Evolutionary conservation across 2,797 vertebrate genomes (phyloP).

Genomic region (Sorex maritimensis): DNA sequence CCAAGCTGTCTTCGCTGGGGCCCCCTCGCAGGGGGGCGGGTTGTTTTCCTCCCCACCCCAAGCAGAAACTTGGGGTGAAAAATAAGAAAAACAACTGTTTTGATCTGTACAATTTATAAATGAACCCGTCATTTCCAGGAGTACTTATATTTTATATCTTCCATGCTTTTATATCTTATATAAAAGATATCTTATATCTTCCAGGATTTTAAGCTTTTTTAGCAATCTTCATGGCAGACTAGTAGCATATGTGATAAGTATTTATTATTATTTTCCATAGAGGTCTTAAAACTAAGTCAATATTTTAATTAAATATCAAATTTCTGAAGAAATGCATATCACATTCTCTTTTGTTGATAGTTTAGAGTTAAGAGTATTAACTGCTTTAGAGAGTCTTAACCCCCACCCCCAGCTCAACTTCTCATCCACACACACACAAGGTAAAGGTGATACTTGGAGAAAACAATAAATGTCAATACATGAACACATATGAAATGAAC

Average conservation of each 20-base stretch:
- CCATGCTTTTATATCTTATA: too few species aligned
- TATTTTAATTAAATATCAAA: constrained; percentile 11
- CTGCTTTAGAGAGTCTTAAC: neutral
- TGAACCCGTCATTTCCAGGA: too few species aligned
- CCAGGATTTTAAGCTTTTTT: too few species aligned
- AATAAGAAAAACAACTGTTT: too few species aligned
- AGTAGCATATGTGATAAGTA: neutral
- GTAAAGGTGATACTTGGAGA: neutral
- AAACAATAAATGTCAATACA: neutral
- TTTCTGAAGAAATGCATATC: neutral
- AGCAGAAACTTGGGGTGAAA: too few species aligned
- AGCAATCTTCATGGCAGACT: neutral
- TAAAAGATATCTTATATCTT: too few species aligned
- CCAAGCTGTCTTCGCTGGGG: too few species aligned
- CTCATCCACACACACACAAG: neutral
- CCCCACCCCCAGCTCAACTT: too few species aligned
- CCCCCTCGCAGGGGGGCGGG: too few species aligned
- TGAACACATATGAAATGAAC: neutral
- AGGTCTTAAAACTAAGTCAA: neutral
- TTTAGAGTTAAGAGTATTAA: neutral
- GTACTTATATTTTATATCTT: too few species aligned
- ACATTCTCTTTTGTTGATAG: neutral
- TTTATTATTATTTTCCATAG: neutral
- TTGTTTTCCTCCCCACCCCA: too few species aligned
- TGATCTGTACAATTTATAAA: too few species aligned